Evolutionary conservation across 2,797 vertebrate species (phyloP), one percentile per base, ranked within the genome.

Genomic region (Ataeniobius toweri): DNA sequence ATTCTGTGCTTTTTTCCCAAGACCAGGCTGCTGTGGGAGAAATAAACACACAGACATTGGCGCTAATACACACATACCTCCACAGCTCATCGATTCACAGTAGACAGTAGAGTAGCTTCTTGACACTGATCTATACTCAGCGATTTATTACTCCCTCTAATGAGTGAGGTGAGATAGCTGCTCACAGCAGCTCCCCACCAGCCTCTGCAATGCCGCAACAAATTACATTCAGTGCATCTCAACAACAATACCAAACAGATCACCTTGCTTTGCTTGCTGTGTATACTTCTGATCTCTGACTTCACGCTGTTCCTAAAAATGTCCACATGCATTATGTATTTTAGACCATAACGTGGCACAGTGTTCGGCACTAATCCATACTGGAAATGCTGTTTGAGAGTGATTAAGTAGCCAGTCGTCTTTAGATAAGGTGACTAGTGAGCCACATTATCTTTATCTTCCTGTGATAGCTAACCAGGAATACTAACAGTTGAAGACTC

Each of bases 71-170:
- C 70, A 84, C 77, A 80, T 67, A 59, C 63, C 26, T 55, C 74
- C 73, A 79, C 65, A 51, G 67, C 82, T 80, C 78, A 86, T 26
- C 59, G 77, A 87, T 87, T 89, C 80, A 79, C 76, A 61, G 77
- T 80, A 85, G 70, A 83, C 80, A 83, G 84, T 79, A 55, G 79
- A 88, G 88, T 79, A 82, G 86, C 84, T 89, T 84, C 86, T 73
- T 86, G 91, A 90, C 87, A 91, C 80, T 86, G 88, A 90, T 93
- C 91, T 92, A 90, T 84, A 88, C 89, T 92, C 83, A 85, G 86
- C 79, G 75, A 92, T 92, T 92, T 91, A 92, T 92, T 92, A 89
- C 85, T 89, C 80, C 74, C 72, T 46, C 77, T 92, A 90, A 93
- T 92, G 90, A 92, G 85, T 84, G 85, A 88, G 89, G 86, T 90